A percentile compares a stretch with the other conserved stretches of the same genome.
Conservation (phyloP, 1,140 invertebrate genomes). For the Nasonia longicornis region DNA sequence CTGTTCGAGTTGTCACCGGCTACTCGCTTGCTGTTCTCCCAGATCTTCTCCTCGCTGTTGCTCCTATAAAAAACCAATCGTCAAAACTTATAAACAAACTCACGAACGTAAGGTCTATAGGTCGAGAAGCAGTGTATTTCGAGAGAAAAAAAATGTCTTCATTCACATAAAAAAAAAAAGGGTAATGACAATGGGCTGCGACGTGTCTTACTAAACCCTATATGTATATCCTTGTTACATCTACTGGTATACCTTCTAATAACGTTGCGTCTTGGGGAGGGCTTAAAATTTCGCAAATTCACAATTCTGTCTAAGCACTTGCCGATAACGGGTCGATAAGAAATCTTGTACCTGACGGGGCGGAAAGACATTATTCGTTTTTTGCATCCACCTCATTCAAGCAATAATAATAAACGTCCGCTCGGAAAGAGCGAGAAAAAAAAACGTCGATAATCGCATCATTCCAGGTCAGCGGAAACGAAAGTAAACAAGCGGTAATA, state of each 20-base stretch:
- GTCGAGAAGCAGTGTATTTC: background rate
- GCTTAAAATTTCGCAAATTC: conserved; percentile 5
- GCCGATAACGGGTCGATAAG: conserved; percentile 12
- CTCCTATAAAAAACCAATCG: conserved; percentile 54
- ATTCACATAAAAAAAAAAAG: background rate
- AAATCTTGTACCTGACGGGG: conserved; percentile 23
- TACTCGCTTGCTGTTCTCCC: conserved; percentile 55
- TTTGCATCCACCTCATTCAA: background rate
- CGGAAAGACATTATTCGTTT: conserved; percentile 1
- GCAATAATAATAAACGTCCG: background rate
- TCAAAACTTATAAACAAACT: background rate
- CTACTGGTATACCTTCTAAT: conserved; percentile 18
- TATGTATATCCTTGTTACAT: background rate
- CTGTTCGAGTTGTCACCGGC: conserved; percentile 41
- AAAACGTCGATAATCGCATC: background rate
- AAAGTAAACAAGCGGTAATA: background rate
- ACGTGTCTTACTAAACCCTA: conserved; percentile 7
- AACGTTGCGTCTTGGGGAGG: background rate
- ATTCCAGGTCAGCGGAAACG: background rate
- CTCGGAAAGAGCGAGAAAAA: background rate
- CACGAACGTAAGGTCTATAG: background rate
- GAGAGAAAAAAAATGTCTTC: background rate
- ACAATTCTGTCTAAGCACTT: background rate
- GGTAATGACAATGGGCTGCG: background rate
- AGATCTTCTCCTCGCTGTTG: conserved; percentile 77